Evolutionary conservation across 1,140 invertebrate genomes (phyloP), one percentile per base, ranked within the genome.

Genomic region (Augochlora pura): DNA sequence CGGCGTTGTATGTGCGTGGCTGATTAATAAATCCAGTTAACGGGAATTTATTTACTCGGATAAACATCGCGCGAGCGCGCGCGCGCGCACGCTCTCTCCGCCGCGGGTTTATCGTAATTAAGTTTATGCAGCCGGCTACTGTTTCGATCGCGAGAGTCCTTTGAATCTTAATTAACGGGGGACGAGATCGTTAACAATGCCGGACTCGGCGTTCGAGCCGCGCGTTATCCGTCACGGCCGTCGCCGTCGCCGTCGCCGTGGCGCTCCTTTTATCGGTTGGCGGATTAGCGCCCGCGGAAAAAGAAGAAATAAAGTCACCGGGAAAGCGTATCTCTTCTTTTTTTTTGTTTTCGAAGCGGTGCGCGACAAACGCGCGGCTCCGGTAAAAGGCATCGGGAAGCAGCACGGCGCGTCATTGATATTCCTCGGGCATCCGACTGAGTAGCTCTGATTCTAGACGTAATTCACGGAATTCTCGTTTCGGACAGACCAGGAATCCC

Each of bases 381-480:
- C 25, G 38, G n/a, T 46, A 14, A 7, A 54, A 18, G 46, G 63
- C 49, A 38, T 66, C 54, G 16, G 76, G 76, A 59, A 84, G 68
- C 27, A 69, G 62, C 21, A 18, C 65, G 52, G 23, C n/a, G 10
- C 10, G 77, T 77, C 75, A 73, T 86, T 85, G 67, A 64, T 86
- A 86, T 86, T 86, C 84, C 54, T 21, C 59, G 32, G 8, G 67
- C 63, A 66, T 38, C 64, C 23, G 57, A 42, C 57, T 82, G 83
- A 86, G 84, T 86, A 86, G 80, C 84, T 70, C 84, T 80, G 84
- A 86, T 86, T 86, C 85, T 86, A 86, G 81, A 86, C 85, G 77
- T 83, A 86, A 86, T 85, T 80, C 84, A 86, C 59, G 72, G 84
- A 86, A 83, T 85, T 83, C 81, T 83, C 80, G 66, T 82, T 83